These are phyloP conservation scores for Chinchilla lanigera DNA, from an alignment of 2,113 vertebrate genomes.

Conservation along the genomic window DNA sequence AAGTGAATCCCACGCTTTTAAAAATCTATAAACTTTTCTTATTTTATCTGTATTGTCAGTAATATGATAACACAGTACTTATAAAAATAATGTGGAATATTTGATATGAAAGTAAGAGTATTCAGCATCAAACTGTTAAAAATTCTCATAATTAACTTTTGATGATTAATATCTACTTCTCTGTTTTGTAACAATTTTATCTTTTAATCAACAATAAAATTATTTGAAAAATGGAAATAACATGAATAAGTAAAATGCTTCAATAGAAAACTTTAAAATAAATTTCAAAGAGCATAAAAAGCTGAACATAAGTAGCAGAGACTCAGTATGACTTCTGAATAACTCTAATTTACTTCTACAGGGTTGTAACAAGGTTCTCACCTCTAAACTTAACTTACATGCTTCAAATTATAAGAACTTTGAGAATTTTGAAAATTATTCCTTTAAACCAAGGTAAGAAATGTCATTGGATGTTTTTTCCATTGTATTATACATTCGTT, in stretches of 20 bases:
- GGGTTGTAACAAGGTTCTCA: slow-evolving; percentile 64
- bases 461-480: neutral
- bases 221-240: slow-evolving; percentile 41
- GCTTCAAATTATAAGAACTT: slow-evolving; percentile 59
- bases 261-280: slow-evolving; percentile 11
- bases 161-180: neutral
- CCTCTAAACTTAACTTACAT: neutral
- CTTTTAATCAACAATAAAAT: slow-evolving; percentile 27
- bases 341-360: slow-evolving; percentile 61
- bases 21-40: neutral
- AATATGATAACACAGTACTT: neutral
- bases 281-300: slow-evolving; percentile 24
- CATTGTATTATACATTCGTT: neutral
- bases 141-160: neutral
- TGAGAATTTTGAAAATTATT: slow-evolving; percentile 80
- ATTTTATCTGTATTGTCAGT: neutral
- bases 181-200: neutral
- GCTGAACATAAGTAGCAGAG: neutral
- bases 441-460: slow-evolving; percentile 78
- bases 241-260: neutral
- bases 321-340: neutral
- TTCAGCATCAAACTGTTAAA: neutral
- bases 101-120: neutral
- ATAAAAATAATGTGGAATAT: neutral
- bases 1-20: neutral